A percentile compares a stretch with the other conserved stretches of the same genome.
phyloP scores from a whole-genome alignment of 1,140 invertebrate species.

The Cheumatopsyche charites region DNA sequence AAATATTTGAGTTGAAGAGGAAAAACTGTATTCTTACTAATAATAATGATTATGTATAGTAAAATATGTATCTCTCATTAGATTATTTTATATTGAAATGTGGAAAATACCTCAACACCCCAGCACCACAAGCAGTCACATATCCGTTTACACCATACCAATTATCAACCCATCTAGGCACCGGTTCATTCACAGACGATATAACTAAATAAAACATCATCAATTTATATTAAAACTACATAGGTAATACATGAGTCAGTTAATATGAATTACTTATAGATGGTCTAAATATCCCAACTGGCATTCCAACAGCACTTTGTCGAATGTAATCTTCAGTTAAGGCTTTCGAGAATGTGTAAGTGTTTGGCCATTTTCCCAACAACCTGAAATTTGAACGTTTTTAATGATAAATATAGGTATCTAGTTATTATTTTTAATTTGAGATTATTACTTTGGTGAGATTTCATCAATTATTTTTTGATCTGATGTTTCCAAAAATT shows the following conservation, averaged over 20 bases:
- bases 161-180: conserved; percentile 82
- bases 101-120: conserved; percentile 43
- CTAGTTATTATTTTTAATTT: background rate
- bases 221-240: conserved; percentile 50
- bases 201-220: conserved; percentile 53
- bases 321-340: conserved; percentile 74
- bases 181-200: conserved; percentile 74
- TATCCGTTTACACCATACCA: conserved; percentile 82
- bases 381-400: conserved; percentile 56
- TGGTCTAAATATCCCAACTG: conserved; percentile 72
- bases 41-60: too few species aligned
- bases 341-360: conserved; percentile 82
- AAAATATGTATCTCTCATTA: too few species aligned
- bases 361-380: conserved; percentile 77
- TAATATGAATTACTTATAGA: conserved; percentile 65
- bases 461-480: conserved; percentile 68
- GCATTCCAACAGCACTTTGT: conserved; percentile 67
- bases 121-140: conserved; percentile 35
- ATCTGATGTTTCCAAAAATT: conserved; percentile 58
- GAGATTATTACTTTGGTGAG: conserved; percentile 63
- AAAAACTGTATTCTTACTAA: too few species aligned
- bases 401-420: background rate
- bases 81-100: too few species aligned
- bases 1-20: too few species aligned
- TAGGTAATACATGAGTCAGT: background rate